Conservation (phyloP, 2,113 vertebrate species). For the Heterotilapia buettikoferi region DNA sequence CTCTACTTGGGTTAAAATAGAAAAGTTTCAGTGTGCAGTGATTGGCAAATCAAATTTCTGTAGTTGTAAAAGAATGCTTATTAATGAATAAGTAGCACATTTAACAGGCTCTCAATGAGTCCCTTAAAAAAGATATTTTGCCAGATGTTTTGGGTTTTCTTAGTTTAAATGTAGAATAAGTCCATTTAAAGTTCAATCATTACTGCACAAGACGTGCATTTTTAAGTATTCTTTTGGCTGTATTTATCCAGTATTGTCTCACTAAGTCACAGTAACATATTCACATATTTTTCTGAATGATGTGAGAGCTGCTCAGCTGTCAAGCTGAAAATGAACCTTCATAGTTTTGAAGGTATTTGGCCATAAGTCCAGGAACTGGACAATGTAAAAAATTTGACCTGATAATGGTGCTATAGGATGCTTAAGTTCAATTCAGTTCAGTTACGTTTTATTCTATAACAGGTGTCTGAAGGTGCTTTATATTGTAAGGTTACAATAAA, state of each 20-base stretch:
- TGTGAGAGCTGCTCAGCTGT: background rate
- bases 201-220: background rate
- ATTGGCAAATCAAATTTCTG: constrained; percentile 21
- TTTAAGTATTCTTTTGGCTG: background rate
- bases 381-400: background rate
- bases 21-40: constrained; percentile 42
- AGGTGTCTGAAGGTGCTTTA: background rate
- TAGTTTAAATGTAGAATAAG: background rate
- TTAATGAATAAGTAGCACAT: background rate
- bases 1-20: constrained; percentile 73
- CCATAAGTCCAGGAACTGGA: background rate
- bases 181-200: background rate
- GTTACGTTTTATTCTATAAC: background rate
- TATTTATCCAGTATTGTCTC: background rate
- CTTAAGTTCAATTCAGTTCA: background rate
- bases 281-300: background rate
- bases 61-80: background rate
- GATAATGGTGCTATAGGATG: background rate
- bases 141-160: background rate
- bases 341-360: background rate
- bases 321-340: background rate
- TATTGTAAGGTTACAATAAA: background rate
- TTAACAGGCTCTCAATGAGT: background rate
- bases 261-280: background rate
- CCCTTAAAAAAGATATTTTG: background rate